Percentiles rank a stretch among this genome's conserved stretches.
Evolutionary conservation across 2,888 invertebrate species (phyloP).

Genomic region (Meiosimyza decipiens): DNA sequence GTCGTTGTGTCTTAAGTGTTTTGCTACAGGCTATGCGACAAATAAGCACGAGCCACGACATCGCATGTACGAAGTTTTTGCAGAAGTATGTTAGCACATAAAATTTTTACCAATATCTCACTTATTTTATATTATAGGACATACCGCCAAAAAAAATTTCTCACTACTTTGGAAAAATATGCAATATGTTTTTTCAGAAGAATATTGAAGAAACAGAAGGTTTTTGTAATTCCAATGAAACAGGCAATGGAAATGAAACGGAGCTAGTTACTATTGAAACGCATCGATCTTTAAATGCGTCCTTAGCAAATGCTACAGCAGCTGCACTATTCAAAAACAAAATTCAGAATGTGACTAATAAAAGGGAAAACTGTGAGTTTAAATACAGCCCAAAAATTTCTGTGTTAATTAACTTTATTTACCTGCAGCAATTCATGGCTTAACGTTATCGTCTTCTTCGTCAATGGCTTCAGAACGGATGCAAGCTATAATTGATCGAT

Average conservation of each 20-base stretch:
- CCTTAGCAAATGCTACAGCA: slow-evolving; percentile 29
- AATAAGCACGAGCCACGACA: slow-evolving; percentile 60
- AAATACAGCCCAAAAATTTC: slow-evolving; percentile 35
- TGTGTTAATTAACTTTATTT: slow-evolving; percentile 11
- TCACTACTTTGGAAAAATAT: slow-evolving; percentile 58
- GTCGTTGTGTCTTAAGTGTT: slow-evolving; percentile 64
- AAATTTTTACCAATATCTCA: background rate
- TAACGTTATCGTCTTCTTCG: slow-evolving; percentile 49
- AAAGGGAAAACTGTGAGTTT: slow-evolving; percentile 12
- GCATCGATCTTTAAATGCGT: slow-evolving; percentile 38
- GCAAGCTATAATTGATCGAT: slow-evolving; percentile 61
- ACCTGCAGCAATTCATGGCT: slow-evolving; percentile 54
- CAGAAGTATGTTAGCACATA: slow-evolving; percentile 51
- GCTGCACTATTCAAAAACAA: slow-evolving; percentile 32
- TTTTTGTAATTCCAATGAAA: slow-evolving; percentile 58
- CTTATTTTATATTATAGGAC: slow-evolving; percentile 50
- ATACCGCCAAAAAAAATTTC: slow-evolving; percentile 56
- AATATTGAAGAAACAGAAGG: slow-evolving; percentile 51
- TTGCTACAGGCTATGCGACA: slow-evolving; percentile 57
- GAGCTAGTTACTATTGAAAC: slow-evolving; percentile 48
- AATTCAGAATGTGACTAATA: background rate
- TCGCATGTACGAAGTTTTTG: slow-evolving; percentile 64
- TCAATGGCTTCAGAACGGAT: slow-evolving; percentile 57
- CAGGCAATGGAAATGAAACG: slow-evolving; percentile 48
- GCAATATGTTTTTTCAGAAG: slow-evolving; percentile 50